phyloP scores from a whole-genome alignment of 1,140 invertebrate species.

The Samia ricini region DNA sequence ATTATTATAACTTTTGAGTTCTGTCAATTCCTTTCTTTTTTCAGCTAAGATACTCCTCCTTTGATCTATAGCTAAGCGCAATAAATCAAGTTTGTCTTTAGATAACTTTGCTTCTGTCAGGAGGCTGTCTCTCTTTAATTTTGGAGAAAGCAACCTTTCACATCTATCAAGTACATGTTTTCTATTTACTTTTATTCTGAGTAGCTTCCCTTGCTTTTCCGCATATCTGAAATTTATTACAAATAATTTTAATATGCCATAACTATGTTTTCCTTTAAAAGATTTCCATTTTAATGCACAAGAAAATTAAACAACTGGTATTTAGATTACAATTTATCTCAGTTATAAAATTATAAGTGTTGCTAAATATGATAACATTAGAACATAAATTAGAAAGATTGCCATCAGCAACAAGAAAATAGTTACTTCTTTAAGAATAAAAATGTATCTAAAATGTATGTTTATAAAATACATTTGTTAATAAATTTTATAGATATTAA shows the following conservation, averaged over 20 bases:
- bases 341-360: no score
- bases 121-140: slow-evolving; percentile 80
- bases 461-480: no score
- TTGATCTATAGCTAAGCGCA: slow-evolving; percentile 81
- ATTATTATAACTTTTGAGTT: slow-evolving; percentile 79
- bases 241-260: background rate
- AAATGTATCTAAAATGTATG: no score
- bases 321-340: no score
- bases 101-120: slow-evolving; percentile 80
- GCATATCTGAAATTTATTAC: slow-evolving; percentile 74
- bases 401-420: no score
- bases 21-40: slow-evolving; percentile 75
- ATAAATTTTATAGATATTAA: no score
- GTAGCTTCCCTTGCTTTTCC: slow-evolving; percentile 81
- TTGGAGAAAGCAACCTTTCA: slow-evolving; percentile 76
- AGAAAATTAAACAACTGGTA: no score
- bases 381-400: no score
- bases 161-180: slow-evolving; percentile 79
- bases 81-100: slow-evolving; percentile 80
- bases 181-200: slow-evolving; percentile 78
- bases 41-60: slow-evolving; percentile 79
- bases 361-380: no score
- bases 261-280: background rate
- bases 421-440: no score
- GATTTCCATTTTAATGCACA: background rate